Percentiles rank a stretch among this genome's conserved stretches.
These are phyloP conservation scores for Sebastes kiyomatsui DNA, from an alignment of 2,797 vertebrate species.

Conservation along the genomic window DNA sequence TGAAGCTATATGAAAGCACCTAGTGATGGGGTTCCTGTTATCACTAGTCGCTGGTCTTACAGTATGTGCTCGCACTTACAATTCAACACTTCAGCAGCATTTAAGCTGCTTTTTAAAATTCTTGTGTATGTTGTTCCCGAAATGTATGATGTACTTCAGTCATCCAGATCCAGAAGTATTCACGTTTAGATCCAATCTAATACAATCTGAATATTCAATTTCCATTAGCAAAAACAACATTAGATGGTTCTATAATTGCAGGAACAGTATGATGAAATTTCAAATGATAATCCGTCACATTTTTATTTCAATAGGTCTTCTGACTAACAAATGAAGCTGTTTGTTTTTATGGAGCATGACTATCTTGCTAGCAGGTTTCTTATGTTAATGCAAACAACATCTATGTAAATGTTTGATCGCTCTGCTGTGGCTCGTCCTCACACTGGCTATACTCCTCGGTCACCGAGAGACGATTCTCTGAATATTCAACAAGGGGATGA, in stretches of 20 bases:
- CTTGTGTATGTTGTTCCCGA: not conserved
- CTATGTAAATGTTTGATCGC: conserved; percentile 54
- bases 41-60: conserved; percentile 25
- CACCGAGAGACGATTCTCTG: conserved; percentile 17
- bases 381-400: conserved; percentile 36
- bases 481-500: conserved; percentile 11
- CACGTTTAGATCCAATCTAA: not conserved
- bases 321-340: conserved; percentile 9
- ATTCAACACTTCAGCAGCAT: not conserved
- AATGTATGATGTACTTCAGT: not conserved
- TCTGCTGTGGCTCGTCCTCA: conserved; percentile 12
- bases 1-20: conserved; percentile 29
- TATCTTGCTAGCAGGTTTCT: conserved; percentile 17
- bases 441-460: not conserved
- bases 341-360: not conserved
- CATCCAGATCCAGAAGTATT: not conserved
- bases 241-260: conserved; percentile 3
- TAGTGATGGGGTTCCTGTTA: conserved; percentile 33
- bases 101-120: not conserved
- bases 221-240: not conserved
- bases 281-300: not conserved
- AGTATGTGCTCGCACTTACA: not conserved
- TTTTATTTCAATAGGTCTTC: not conserved
- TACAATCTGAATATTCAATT: not conserved
- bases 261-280: conserved; percentile 1